Percentiles rank a stretch among this genome's conserved stretches.
phyloP scores from a whole-genome alignment of 2,888 invertebrate species.

The Argyresthia albistria region DNA sequence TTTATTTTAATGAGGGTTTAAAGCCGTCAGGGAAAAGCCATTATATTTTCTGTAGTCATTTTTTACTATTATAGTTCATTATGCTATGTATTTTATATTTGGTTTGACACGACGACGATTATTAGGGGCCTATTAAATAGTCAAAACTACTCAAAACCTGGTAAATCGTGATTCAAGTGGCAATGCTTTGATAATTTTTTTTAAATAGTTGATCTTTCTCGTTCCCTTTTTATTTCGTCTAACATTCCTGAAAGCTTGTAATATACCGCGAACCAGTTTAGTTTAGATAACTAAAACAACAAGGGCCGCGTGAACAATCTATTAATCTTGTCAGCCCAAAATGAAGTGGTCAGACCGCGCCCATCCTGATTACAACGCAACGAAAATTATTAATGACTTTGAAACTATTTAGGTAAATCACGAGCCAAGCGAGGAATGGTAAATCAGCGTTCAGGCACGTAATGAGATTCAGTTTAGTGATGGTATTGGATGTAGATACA shows the following conservation, averaged over 20 bases:
- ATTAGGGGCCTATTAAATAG: too few relatives aligned
- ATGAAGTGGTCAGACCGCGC: conserved; percentile 43
- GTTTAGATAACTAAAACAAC: not conserved
- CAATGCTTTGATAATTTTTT: too few relatives aligned
- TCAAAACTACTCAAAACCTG: too few relatives aligned
- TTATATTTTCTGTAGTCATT: not conserved
- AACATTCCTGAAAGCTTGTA: not conserved
- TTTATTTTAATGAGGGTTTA: not conserved
- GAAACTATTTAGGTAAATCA: not conserved
- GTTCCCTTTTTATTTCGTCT: not conserved
- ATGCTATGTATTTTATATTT: too few relatives aligned
- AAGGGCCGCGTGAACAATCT: not conserved
- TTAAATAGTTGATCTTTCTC: too few relatives aligned
- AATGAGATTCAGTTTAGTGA: too few relatives aligned
- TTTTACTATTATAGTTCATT: too few relatives aligned
- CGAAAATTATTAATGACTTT: not conserved
- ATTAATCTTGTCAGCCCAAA: conserved; percentile 51
- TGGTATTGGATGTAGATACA: too few relatives aligned
- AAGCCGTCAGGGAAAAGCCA: not conserved
- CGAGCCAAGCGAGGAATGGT: not conserved
- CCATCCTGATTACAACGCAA: not conserved
- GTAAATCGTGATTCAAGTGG: too few relatives aligned
- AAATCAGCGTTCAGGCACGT: too few relatives aligned
- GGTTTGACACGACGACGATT: too few relatives aligned
- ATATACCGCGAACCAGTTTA: not conserved